A percentile compares a stretch with the other conserved stretches of the same genome.
Conservation (phyloP, 1,140 invertebrate genomes). For the Oppia nitens region DNA sequence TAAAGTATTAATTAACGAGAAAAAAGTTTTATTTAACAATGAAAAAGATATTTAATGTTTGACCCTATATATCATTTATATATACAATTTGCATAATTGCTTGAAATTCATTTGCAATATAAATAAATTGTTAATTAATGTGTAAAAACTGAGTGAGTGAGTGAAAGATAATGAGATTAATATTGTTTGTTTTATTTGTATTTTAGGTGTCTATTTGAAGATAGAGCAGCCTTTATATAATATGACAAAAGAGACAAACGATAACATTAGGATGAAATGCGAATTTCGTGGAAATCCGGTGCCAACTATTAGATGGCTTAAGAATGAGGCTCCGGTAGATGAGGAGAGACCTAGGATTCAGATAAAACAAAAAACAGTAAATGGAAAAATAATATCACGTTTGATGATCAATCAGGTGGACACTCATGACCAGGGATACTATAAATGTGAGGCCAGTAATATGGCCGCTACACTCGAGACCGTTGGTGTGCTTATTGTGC, state of each 20-base stretch:
- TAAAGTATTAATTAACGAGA: too few relatives aligned
- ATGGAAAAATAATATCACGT: constrained; percentile 25
- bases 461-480: constrained; percentile 40
- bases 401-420: constrained; percentile 43
- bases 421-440: constrained; percentile 46
- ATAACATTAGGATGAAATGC: constrained; percentile 42
- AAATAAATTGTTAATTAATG: too few relatives aligned
- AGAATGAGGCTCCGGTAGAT: constrained; percentile 42
- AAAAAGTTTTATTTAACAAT: too few relatives aligned
- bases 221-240: constrained; percentile 30
- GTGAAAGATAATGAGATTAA: too few relatives aligned
- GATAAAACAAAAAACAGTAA: constrained; percentile 27
- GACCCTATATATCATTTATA: too few relatives aligned
- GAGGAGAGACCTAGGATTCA: constrained; percentile 35
- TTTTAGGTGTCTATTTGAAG: background rate
- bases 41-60: too few relatives aligned
- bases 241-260: constrained; percentile 42
- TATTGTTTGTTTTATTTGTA: background rate
- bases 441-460: constrained; percentile 46
- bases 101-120: too few relatives aligned
- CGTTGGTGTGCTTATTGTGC: constrained; percentile 40
- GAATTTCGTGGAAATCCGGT: constrained; percentile 45
- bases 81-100: too few relatives aligned
- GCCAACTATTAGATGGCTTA: constrained; percentile 43
- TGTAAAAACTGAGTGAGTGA: too few relatives aligned